Evolutionary conservation across 2,797 vertebrate species (phyloP).

Genomic region (Anguilla obscura): DNA sequence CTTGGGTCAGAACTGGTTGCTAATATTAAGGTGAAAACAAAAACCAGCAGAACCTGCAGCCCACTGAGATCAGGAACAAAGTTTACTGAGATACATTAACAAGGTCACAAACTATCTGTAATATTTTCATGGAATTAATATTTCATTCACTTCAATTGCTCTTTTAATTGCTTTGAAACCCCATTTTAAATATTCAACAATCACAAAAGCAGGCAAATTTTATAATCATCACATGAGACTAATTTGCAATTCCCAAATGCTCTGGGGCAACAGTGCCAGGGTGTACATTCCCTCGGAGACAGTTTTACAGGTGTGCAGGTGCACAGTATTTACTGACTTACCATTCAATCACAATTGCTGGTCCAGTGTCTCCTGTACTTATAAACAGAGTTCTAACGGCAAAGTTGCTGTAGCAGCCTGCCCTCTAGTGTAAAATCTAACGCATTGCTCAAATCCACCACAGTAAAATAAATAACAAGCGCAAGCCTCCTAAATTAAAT

Average conservation of each 20-base stretch:
- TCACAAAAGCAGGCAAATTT: not conserved
- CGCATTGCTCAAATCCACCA: not conserved
- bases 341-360: not conserved
- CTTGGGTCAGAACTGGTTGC: too few relatives aligned
- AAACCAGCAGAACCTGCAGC: too few relatives aligned
- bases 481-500: not conserved
- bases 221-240: not conserved
- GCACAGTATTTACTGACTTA: not conserved
- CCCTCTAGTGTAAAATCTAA: conserved; percentile 55
- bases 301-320: not conserved
- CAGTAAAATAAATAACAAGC: not conserved
- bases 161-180: not conserved
- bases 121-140: not conserved
- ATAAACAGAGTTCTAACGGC: not conserved
- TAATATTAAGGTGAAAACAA: too few relatives aligned
- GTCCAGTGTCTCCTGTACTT: not conserved
- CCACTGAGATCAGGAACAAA: too few relatives aligned
- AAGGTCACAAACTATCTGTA: not conserved
- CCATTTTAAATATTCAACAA: not conserved
- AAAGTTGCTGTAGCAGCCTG: conserved; percentile 46
- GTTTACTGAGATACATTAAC: not conserved
- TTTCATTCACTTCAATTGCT: not conserved
- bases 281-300: not conserved
- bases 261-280: not conserved
- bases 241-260: not conserved